Evolutionary conservation across 2,113 vertebrate species (phyloP), one percentile per base, ranked within the genome.

Genomic region (Brienomyrus longianalis): DNA sequence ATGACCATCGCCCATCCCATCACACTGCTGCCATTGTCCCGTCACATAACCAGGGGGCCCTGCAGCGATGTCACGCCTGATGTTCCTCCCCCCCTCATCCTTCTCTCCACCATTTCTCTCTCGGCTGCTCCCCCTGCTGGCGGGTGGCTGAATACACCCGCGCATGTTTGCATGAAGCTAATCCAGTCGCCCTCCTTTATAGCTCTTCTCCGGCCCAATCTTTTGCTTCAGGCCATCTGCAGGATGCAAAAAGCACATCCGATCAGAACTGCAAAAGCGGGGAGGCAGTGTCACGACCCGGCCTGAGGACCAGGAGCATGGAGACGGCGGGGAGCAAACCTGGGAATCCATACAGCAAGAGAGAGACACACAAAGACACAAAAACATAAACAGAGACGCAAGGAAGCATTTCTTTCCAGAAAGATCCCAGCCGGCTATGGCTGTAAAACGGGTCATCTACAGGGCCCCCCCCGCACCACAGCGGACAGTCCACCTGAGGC

Each of bases 161-260:
- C 15, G 1, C 27, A 19, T 80, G 15, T 80, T 43, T 19, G 74
- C 74, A 43, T 39, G 83, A 80, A 74, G 92, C 92, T 94, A 92
- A 92, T 95, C 92, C 93, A 95, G 95, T 95, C 95, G 94, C 94
- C 94, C 94, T 21, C 93, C 50, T 77, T 70, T 70, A 70, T 31
- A 31, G n/a, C 27, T 92, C 89, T 90, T 93, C 91, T 95, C 93
- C 92, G 90, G 93, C 90, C 92, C 90, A 93, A 94, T 92, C 93
- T 92, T 95, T 94, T 96, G 95, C 85, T 92, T 93, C 88, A 90
- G 91, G 90, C 94, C 94, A 95, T 95, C 95, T 95, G 95, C 90
- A 92, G 90, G 92, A 91, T 92, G 94, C 89, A 93, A 94, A 90
- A 90, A 91, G 92, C 89, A 93, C 91, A 92, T 90, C 92, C 91